phyloP scores from a whole-genome alignment of 2,797 vertebrate genomes.

The Sebastes trivittatus region DNA sequence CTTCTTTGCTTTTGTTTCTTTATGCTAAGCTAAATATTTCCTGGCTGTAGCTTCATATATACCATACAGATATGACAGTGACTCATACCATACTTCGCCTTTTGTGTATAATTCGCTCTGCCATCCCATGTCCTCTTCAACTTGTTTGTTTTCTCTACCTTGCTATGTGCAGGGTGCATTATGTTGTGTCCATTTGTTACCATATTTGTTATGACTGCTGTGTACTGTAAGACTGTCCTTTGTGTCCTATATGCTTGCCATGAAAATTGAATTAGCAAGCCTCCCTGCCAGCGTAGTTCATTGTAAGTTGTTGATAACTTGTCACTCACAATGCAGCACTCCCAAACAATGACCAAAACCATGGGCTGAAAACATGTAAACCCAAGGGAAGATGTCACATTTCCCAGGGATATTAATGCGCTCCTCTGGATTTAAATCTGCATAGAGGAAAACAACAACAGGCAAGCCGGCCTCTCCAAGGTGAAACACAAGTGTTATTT shows the following conservation, averaged over 20 bases:
- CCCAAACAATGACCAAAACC: constrained; percentile 48
- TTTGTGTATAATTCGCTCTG: neutral
- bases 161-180: neutral
- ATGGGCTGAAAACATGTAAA: constrained; percentile 28
- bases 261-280: constrained; percentile 37
- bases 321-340: constrained; percentile 41
- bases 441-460: constrained; percentile 62
- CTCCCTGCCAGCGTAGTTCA: neutral
- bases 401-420: constrained; percentile 51
- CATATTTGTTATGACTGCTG: constrained; percentile 22
- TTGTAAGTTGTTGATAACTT: constrained; percentile 28
- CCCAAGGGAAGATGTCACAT: constrained; percentile 41
- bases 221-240: constrained; percentile 1
- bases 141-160: neutral
- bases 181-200: neutral
- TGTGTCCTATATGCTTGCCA: neutral
- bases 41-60: neutral
- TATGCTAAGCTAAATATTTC: neutral
- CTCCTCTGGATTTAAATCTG: constrained; percentile 61
- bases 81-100: neutral
- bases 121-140: neutral
- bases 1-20: neutral
- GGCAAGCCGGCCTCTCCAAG: constrained; percentile 65
- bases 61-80: neutral
- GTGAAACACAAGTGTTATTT: constrained; percentile 78